These are phyloP conservation scores for Riptortus pedestris DNA, from an alignment of 1,140 invertebrate species.

Conservation along the genomic window DNA sequence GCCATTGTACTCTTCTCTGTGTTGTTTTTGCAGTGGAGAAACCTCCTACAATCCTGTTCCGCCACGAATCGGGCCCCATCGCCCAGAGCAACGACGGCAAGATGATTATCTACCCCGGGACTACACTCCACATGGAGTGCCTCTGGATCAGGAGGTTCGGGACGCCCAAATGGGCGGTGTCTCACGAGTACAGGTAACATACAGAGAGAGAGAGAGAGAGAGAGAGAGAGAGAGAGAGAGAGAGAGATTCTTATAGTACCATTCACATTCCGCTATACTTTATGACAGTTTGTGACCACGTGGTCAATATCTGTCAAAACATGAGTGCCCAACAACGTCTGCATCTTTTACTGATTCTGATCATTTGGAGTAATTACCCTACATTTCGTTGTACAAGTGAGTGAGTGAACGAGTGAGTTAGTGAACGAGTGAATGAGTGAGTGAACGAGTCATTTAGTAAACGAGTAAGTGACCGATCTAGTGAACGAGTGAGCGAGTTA, in stretches of 20 bases:
- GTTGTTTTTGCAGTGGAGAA: conserved; percentile 55
- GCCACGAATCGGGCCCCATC: conserved; percentile 68
- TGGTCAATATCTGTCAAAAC: not conserved
- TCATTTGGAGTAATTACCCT: too few relatives aligned
- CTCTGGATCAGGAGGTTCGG: conserved; percentile 74
- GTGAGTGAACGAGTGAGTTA: too few relatives aligned
- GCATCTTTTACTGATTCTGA: too few relatives aligned
- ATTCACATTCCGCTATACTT: not conserved
- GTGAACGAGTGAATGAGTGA: too few relatives aligned
- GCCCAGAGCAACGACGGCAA: conserved; percentile 77
- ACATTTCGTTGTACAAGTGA: too few relatives aligned
- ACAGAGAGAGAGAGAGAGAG: too few relatives aligned
- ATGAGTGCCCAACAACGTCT: not conserved
- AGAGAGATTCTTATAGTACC: too few relatives aligned
- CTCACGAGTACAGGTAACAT: conserved; percentile 50
- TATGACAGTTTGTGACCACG: not conserved
- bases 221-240: too few relatives aligned
- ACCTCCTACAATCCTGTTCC: conserved; percentile 70
- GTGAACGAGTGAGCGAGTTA: too few relatives aligned
- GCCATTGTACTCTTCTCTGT: too few relatives aligned
- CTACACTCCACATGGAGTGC: conserved; percentile 75
- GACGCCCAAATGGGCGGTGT: conserved; percentile 71
- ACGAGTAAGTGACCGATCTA: too few relatives aligned
- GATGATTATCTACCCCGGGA: conserved; percentile 71
- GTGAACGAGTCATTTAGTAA: too few relatives aligned